A percentile compares a stretch with the other conserved stretches of the same genome.
These are phyloP conservation scores for Pardosa pseudoannulata DNA, from an alignment of 2,888 invertebrate genomes.

Conservation along the genomic window DNA sequence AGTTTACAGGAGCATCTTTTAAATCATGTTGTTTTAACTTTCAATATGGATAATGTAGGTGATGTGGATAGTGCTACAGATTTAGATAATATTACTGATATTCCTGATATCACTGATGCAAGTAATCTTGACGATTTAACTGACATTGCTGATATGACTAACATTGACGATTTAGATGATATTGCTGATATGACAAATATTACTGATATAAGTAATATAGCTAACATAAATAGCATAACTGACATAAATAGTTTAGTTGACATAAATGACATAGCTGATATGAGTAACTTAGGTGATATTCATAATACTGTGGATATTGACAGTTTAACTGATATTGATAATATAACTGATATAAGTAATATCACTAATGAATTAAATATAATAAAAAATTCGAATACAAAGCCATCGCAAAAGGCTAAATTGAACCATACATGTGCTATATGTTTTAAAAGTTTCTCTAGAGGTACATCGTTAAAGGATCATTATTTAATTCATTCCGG, in stretches of 20 bases:
- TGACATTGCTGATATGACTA: background rate
- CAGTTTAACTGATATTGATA: too few species aligned
- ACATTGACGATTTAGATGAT: too few species aligned
- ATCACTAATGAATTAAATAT: too few species aligned
- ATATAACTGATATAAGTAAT: too few species aligned
- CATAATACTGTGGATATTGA: too few species aligned
- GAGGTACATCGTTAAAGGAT: conserved; percentile 17
- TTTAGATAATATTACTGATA: background rate
- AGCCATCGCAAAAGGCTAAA: background rate
- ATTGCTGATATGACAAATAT: too few species aligned
- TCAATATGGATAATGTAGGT: conserved; percentile 8
- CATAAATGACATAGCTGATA: too few species aligned
- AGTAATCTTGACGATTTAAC: background rate
- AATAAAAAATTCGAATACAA: too few species aligned
- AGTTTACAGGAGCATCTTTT: conserved; percentile 31
- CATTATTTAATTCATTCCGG: conserved; percentile 52
- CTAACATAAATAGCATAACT: too few species aligned
- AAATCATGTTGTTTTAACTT: conserved; percentile 30
- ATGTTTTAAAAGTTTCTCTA: conserved; percentile 36
- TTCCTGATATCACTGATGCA: background rate
- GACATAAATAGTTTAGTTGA: too few species aligned
- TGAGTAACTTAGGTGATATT: too few species aligned
- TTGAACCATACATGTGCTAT: conserved; percentile 30
- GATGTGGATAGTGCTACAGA: background rate
- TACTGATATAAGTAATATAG: too few species aligned